These are phyloP conservation scores for Syngnathus typhle DNA, from an alignment of 2,113 vertebrate genomes.

Conservation along the genomic window DNA sequence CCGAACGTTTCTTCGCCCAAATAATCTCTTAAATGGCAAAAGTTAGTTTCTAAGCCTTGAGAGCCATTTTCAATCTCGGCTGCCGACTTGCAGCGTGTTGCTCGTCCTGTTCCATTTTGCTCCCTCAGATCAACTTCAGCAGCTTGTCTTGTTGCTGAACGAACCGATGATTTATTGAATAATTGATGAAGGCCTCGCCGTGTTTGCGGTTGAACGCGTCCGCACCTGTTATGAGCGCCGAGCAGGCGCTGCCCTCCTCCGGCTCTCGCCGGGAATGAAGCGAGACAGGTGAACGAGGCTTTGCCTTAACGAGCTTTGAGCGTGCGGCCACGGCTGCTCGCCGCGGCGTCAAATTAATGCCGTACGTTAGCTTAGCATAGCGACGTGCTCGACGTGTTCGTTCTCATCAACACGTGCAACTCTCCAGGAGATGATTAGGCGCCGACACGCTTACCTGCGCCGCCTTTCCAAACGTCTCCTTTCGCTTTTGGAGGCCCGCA, in stretches of 20 bases:
- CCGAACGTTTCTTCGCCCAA: no score
- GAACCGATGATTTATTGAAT: conserved; percentile 7
- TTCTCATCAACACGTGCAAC: conserved; percentile 24
- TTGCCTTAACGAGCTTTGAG: conserved; percentile 45
- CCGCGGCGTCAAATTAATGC: conserved; percentile 41
- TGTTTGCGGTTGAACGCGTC: neutral
- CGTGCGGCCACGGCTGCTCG: conserved; percentile 29
- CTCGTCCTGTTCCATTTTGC: neutral
- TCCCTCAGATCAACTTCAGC: neutral
- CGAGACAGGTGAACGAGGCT: conserved; percentile 33
- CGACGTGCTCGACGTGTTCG: conserved; percentile 12
- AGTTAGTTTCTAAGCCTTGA: no score
- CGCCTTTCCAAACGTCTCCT: conserved; percentile 20
- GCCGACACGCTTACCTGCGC: conserved; percentile 27
- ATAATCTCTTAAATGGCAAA: no score
- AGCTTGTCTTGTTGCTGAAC: neutral
- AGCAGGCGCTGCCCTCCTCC: conserved; percentile 9
- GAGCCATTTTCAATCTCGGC: no score
- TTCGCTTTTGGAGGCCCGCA: conserved; percentile 26
- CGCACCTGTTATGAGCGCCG: conserved; percentile 11
- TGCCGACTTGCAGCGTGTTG: neutral
- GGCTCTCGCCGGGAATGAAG: conserved; percentile 7
- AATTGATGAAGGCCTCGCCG: conserved; percentile 17
- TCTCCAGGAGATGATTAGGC: conserved; percentile 41
- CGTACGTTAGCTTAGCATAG: conserved; percentile 27